phyloP scores from a whole-genome alignment of 1,140 invertebrate genomes.

The Lasaia peninsularis region DNA sequence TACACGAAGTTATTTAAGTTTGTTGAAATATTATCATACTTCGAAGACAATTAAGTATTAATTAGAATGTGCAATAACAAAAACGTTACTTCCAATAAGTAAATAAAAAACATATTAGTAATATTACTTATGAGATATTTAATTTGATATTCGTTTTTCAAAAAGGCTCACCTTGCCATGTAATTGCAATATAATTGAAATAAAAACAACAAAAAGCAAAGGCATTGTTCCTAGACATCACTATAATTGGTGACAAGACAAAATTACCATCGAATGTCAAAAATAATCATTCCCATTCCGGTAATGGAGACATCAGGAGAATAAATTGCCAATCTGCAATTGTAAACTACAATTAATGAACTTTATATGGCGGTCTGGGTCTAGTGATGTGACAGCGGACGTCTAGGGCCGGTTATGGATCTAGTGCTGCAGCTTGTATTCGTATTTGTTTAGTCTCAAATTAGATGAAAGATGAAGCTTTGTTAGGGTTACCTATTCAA shows the following conservation, averaged over 20 bases:
- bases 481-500: background rate
- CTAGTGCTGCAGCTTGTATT: constrained; percentile 3
- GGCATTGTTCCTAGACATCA: constrained; percentile 10
- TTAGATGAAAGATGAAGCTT: background rate
- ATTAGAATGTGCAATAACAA: too few species aligned
- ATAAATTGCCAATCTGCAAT: constrained; percentile 58
- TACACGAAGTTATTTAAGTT: too few species aligned
- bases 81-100: too few species aligned
- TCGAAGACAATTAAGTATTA: too few species aligned
- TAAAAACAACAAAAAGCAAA: constrained; percentile 10
- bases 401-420: constrained; percentile 34
- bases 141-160: too few species aligned
- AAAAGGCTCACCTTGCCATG: constrained; percentile 7
- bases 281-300: constrained; percentile 49
- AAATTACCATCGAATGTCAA: constrained; percentile 39
- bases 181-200: constrained; percentile 8
- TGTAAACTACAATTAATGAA: constrained; percentile 51
- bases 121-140: background rate
- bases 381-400: constrained; percentile 43
- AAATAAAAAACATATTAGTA: too few species aligned
- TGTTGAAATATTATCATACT: too few species aligned
- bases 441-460: constrained; percentile 7
- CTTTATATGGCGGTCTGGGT: constrained; percentile 36
- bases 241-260: constrained; percentile 21
- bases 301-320: constrained; percentile 43